A percentile compares a stretch with the other conserved stretches of the same genome.
phyloP scores from a whole-genome alignment of 2,888 invertebrate species.

The Torymus auratus region DNA sequence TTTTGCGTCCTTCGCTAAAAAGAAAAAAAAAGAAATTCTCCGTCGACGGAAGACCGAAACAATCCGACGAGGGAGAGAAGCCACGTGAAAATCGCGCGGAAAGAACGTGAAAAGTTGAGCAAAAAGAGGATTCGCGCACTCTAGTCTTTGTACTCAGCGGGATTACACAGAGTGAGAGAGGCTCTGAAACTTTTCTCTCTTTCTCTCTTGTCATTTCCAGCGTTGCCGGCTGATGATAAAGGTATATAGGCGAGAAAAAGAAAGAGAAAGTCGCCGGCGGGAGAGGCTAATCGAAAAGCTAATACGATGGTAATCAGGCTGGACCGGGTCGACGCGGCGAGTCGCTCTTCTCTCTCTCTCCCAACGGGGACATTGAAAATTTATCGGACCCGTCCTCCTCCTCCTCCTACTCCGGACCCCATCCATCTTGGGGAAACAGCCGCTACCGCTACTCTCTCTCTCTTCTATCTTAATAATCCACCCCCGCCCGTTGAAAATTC shows the following conservation, averaged over 20 bases:
- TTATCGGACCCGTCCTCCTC: constrained; percentile 63
- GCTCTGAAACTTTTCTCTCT: too few species aligned
- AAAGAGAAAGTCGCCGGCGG: constrained; percentile 36
- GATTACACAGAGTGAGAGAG: too few species aligned
- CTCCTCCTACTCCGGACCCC: constrained; percentile 42
- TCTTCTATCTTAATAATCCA: constrained; percentile 33
- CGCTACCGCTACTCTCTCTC: neutral
- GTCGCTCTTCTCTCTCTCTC: constrained; percentile 1
- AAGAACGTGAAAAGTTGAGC: constrained; percentile 18
- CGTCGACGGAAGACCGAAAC: neutral
- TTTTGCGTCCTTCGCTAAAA: neutral
- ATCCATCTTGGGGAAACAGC: constrained; percentile 39
- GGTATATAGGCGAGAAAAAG: constrained; percentile 8
- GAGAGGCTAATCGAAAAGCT: constrained; percentile 69
- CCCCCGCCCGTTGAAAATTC: neutral
- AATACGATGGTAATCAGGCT: constrained; percentile 72
- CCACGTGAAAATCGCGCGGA: constrained; percentile 10
- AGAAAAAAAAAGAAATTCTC: neutral
- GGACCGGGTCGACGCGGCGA: neutral
- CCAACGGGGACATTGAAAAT: constrained; percentile 66
- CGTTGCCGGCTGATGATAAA: constrained; percentile 28
- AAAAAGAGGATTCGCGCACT: neutral
- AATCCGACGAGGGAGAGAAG: neutral
- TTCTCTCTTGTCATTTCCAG: constrained; percentile 36
- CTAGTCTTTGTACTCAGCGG: neutral